Conservation (phyloP, 2,797 vertebrate species). For the Cossypha polioptera region DNA sequence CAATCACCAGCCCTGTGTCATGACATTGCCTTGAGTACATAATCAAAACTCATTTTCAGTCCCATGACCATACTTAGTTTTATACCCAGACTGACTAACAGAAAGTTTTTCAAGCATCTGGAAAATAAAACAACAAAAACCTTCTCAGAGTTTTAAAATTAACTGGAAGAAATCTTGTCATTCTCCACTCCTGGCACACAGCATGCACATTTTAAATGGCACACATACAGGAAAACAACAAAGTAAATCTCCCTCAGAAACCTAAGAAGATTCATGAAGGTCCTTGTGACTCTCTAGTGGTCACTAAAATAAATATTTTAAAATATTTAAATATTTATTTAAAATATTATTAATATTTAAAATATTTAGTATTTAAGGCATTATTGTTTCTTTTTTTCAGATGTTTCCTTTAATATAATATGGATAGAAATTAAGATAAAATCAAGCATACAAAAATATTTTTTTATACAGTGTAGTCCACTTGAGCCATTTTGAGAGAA, state of each 20-base stretch:
- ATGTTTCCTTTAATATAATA: neutral
- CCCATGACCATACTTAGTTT: neutral
- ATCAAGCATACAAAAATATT: neutral
- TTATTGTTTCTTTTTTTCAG: neutral
- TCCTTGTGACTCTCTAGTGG: neutral
- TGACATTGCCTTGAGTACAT: neutral
- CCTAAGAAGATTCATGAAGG: neutral
- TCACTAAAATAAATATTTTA: neutral
- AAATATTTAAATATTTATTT: neutral
- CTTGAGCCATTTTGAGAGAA: neutral
- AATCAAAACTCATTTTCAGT: neutral
- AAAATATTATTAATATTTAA: no score
- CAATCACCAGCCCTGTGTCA: neutral
- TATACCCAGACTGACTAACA: neutral
- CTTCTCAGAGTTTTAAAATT: neutral
- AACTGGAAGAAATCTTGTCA: neutral
- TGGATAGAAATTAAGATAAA: neutral
- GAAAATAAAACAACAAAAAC: neutral
- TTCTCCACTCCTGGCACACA: neutral
- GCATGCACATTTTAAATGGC: neutral
- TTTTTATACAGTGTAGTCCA: neutral
- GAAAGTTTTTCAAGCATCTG: neutral
- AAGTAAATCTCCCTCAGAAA: neutral
- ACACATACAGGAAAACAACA: neutral
- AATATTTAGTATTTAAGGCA: neutral